Conservation (phyloP, 2,113 vertebrate genomes). For the Menura novaehollandiae region DNA sequence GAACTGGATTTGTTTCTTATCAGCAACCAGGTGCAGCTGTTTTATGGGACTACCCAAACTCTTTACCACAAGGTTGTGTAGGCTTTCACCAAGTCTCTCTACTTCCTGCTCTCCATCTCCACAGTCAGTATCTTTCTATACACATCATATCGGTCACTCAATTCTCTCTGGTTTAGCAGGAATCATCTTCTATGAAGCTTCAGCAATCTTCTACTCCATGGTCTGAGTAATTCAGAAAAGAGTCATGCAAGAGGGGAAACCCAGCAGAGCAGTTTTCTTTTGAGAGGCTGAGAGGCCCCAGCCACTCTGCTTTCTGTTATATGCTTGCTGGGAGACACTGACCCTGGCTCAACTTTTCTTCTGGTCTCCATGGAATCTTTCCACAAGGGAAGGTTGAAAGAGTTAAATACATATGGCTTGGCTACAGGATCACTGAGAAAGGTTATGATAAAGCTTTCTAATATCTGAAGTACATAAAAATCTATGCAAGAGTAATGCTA, state of each 20-base stretch:
- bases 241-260: background rate
- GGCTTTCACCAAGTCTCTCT: background rate
- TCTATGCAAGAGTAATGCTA: background rate
- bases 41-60: background rate
- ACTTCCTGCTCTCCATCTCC: background rate
- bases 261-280: background rate
- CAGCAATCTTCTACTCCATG: background rate
- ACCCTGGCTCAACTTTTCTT: background rate
- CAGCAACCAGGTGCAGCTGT: background rate
- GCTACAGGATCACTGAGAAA: background rate
- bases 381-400: background rate
- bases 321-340: background rate
- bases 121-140: background rate
- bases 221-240: background rate
- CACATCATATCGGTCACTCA: background rate
- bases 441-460: background rate
- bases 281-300: background rate
- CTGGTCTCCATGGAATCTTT: background rate
- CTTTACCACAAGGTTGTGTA: background rate
- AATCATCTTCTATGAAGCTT: background rate
- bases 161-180: background rate
- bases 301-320: background rate
- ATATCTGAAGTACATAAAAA: background rate
- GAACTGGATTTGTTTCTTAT: conserved; percentile 25
- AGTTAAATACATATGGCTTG: background rate